Evolutionary conservation across 2,113 vertebrate species (phyloP), one percentile per base, ranked within the genome.

Genomic region (Epinephelus fuscoguttatus): DNA sequence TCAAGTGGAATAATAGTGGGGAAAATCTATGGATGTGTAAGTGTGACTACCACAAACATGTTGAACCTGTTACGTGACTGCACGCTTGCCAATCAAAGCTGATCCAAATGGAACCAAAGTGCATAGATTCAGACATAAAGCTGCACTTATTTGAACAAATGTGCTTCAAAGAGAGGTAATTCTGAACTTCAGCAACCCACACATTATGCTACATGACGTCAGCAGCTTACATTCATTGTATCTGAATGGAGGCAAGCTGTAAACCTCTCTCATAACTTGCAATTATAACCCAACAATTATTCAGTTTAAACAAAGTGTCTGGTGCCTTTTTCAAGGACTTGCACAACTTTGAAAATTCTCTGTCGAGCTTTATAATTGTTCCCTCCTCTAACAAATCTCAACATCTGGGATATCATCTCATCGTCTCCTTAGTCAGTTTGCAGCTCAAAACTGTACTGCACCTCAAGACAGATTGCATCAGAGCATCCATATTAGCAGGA

Each of bases 401-500:
- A 61, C 87, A 89, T 79, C 77, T 89, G 84, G 68, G 80, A 27
- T 17, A 21, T 25, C 67, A 6, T 66, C 8, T 25, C 42, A 2
- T 59, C 13, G 73, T 56, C 11, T 76, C 18, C 30, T 60, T n/a
- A 40, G 53, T 74, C 59, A 25, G 19, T 61, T 66, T 84, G 68
- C 77, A 50, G 21, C 78, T 66, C 49, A 55, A 81, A 84, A 42
- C 61, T 18, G 67, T 45, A 23, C 55, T 11, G 55, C 50, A 78
- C 49, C 70, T 21, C 47, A 72, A 79, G 87, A 78, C 90, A 91
- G 88, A 88, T 84, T 91, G 89, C 75, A 81, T 88, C 84, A 69
- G 56, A 89, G 68, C 70, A 74, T 89, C 77, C 89, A 84, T 84
- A 93, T 95, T 95, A 94, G 88, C 76, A 73, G 83, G 80, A 89